Percentiles rank a stretch among this genome's conserved stretches.
Evolutionary conservation across 2,113 vertebrate species (phyloP).

Genomic region (Heteronetta atricapilla): DNA sequence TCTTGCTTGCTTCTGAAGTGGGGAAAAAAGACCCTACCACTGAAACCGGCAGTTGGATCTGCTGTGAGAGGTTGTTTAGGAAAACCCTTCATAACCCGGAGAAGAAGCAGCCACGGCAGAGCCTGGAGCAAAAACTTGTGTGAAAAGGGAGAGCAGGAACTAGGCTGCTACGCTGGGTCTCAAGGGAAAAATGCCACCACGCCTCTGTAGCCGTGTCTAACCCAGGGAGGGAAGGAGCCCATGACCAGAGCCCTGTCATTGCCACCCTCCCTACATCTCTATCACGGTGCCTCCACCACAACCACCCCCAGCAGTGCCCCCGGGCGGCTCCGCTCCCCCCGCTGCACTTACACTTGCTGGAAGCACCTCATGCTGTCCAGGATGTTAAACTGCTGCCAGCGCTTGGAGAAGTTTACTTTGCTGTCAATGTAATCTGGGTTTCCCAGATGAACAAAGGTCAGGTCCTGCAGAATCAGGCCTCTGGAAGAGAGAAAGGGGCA

Average conservation of each 20-base stretch:
- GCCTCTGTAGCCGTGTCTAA: neutral
- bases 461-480: conserved; percentile 95
- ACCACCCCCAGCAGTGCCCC: fast-evolving
- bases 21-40: neutral
- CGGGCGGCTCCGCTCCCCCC: fast-evolving
- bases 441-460: conserved; percentile 97
- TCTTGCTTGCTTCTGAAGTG: fast-evolving
- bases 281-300: fast-evolving
- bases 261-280: neutral
- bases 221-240: neutral
- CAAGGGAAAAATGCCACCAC: neutral
- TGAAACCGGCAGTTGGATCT: neutral
- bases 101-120: neutral
- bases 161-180: neutral
- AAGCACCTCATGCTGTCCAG: conserved; percentile 99
- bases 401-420: conserved; percentile 98
- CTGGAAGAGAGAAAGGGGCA: conserved; percentile 68
- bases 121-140: neutral
- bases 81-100: neutral
- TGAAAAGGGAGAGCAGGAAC: neutral
- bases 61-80: neutral
- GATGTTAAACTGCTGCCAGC: conserved; percentile 99
- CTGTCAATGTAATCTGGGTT: conserved; percentile 96
- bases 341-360: conserved; percentile 91
- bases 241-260: neutral